Base-by-base conservation (phyloP, 1,140 invertebrate genomes). In the Temnothorax longispinosus region DNA sequence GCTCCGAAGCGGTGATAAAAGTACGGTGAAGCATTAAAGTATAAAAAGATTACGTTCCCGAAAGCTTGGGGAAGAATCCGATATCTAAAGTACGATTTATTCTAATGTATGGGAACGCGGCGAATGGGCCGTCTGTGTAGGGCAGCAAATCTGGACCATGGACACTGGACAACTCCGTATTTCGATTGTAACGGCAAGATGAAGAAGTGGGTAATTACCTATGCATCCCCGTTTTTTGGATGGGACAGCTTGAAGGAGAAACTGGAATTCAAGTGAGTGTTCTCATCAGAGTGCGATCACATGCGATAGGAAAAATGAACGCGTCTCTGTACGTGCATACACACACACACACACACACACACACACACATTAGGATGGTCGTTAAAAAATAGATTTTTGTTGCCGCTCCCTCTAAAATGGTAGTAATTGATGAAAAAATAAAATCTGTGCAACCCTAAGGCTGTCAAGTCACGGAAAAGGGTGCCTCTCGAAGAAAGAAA, bases 171-270 rank as follows among this genome's bases (percentile, higher is more conserved):
- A 60, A 96, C 97, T 90, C 99, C 99, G 3, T 98, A 98, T 93
- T 99, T 98, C 94, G 99, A 99, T 96, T 99, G 99, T 96, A 96
- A 98, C 91, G 98, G 98, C 56, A 98, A 98, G 95, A 96, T 98
- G 64, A 98, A 98, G 91, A 98, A 98, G 96, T 99, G 99, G 99
- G 96, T 99, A 88, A 97, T 99, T 87, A 99, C 98, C 56, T 99
- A 99, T 96, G 97, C 98, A 72, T 97, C 97, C 75, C 99, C 99
- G 75, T 99, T 99, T 96, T 99, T 99, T 95, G 99, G 99, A 76
- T 98, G 98, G 97, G 99, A 99, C 94, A 98, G 97, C 94, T 96
- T 99, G 67, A 98, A 98, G 96, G 97, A 97, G 38, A 98, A 98
- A 95, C 95, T 99, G 88, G 98, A 99, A 96, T 99, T 99, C 95